Conservation (phyloP, 2,888 invertebrate genomes). For the Campoletis raptor region DNA sequence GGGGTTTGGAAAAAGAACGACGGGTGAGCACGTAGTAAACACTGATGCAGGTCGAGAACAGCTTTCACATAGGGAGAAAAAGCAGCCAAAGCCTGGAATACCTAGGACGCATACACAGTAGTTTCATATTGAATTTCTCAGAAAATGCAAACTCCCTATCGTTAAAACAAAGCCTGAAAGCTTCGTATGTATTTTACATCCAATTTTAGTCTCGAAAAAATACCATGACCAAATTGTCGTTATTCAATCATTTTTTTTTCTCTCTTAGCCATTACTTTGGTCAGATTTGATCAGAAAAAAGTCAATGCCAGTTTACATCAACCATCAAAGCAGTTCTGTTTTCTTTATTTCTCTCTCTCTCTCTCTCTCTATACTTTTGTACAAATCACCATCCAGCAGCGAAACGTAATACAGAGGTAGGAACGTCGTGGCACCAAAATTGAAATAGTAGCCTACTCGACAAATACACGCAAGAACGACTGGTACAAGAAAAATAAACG, state of each 20-base stretch:
- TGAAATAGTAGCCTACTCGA: constrained; percentile 47
- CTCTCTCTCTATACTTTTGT: constrained; percentile 24
- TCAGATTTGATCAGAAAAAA: not conserved
- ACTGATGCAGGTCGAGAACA: not conserved
- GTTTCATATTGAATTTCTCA: constrained; percentile 68
- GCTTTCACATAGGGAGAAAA: not conserved
- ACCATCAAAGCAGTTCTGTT: constrained; percentile 1
- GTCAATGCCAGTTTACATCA: not conserved
- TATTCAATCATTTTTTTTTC: not conserved
- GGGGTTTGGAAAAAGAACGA: constrained; percentile 26
- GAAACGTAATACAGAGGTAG: constrained; percentile 40
- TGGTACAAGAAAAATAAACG: constrained; percentile 50
- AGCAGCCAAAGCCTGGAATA: constrained; percentile 20
- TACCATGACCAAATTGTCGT: not conserved
- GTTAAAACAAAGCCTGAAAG: constrained; percentile 1
- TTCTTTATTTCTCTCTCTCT: not conserved
- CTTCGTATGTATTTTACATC: not conserved
- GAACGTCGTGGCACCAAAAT: constrained; percentile 60
- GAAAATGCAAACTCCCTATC: constrained; percentile 59
- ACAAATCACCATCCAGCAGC: constrained; percentile 28
- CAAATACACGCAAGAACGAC: constrained; percentile 46
- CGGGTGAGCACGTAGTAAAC: constrained; percentile 48
- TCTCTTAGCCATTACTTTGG: not conserved
- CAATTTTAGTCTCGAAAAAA: not conserved
- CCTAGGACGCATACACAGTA: constrained; percentile 54